These are phyloP conservation scores for Maniola hyperantus DNA, from an alignment of 2,888 invertebrate species.

Conservation along the genomic window DNA sequence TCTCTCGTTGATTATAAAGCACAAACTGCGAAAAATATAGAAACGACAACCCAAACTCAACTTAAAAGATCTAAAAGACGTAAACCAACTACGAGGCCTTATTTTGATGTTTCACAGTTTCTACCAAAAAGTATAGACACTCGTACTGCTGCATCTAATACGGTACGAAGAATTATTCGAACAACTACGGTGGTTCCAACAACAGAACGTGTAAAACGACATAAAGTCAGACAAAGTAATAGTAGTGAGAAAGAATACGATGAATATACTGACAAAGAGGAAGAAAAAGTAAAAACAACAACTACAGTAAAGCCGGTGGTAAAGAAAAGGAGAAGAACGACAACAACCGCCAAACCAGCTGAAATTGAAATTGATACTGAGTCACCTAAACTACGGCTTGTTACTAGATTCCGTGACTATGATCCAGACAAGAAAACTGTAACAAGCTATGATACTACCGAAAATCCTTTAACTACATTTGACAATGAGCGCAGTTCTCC, in stretches of 20 bases:
- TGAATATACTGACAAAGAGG: constrained; percentile 55
- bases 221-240: constrained; percentile 32
- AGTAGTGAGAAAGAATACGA: constrained; percentile 53
- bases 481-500: constrained; percentile 44
- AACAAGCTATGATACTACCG: constrained; percentile 21
- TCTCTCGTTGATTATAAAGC: constrained; percentile 60
- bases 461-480: constrained; percentile 26
- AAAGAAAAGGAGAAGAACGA: constrained; percentile 45
- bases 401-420: constrained; percentile 63
- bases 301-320: constrained; percentile 51
- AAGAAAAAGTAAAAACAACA: constrained; percentile 41
- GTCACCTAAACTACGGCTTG: constrained; percentile 52
- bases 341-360: constrained; percentile 45
- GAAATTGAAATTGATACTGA: constrained; percentile 42
- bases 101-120: constrained; percentile 53
- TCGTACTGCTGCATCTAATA: constrained; percentile 57
- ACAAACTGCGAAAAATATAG: constrained; percentile 41
- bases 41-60: constrained; percentile 25
- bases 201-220: constrained; percentile 23
- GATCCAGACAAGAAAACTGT: constrained; percentile 43
- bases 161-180: constrained; percentile 49
- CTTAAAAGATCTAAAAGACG: constrained; percentile 33
- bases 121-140: constrained; percentile 47
- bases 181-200: constrained; percentile 42
- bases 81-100: constrained; percentile 44